phyloP scores from a whole-genome alignment of 2,797 vertebrate species.

The Peromyscus eremicus region DNA sequence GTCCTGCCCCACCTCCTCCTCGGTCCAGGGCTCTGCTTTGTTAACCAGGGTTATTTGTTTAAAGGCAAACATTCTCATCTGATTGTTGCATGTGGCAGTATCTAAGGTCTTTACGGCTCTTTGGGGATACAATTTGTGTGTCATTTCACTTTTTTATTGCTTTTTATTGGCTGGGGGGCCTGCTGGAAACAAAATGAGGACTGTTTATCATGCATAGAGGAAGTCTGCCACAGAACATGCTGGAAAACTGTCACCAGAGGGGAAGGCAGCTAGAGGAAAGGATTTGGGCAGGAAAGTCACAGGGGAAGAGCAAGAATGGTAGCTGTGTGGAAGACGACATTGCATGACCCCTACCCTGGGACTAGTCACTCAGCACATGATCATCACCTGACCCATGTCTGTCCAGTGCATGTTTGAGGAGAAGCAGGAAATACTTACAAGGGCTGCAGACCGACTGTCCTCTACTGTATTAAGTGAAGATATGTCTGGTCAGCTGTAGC shows the following conservation, averaged over 20 bases:
- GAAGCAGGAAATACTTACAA: not conserved
- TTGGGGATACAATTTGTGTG: constrained; percentile 80
- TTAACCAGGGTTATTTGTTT: constrained; percentile 78
- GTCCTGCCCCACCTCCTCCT: not conserved
- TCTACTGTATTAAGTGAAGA: rapidly evolving
- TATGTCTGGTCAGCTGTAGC: rapidly evolving
- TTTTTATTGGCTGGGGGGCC: constrained; percentile 75
- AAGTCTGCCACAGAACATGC: not conserved
- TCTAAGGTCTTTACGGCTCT: constrained; percentile 72
- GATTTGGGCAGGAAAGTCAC: not conserved
- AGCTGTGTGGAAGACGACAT: rapidly evolving
- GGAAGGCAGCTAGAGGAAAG: rapidly evolving
- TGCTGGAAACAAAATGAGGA: constrained; percentile 74
- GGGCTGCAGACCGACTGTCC: not conserved
- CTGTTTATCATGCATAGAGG: constrained; percentile 57
- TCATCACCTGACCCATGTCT: rapidly evolving
- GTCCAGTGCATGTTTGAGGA: not conserved
- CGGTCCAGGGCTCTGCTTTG: not conserved
- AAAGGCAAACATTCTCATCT: constrained; percentile 72
- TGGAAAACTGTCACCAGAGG: not conserved
- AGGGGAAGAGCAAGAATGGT: rapidly evolving
- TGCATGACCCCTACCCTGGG: rapidly evolving
- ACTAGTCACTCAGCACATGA: rapidly evolving
- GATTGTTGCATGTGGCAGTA: constrained; percentile 29
- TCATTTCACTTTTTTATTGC: constrained; percentile 76